These are phyloP conservation scores for Heliconius congener DNA, from an alignment of 1,140 invertebrate genomes.

Conservation along the genomic window DNA sequence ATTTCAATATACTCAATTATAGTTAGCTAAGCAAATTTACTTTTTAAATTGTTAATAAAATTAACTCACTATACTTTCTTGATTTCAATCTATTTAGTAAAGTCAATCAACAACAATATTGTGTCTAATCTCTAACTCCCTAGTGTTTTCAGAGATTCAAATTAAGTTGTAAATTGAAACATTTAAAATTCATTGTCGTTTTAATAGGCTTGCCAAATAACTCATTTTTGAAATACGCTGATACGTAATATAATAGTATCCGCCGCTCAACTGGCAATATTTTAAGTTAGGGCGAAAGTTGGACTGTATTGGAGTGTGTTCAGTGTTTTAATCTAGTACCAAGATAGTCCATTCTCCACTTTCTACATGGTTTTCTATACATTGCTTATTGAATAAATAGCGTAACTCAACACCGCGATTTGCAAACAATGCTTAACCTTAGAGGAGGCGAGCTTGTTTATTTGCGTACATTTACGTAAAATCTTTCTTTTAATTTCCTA, in stretches of 20 bases:
- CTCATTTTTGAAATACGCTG: neutral
- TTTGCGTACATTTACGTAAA: too few relatives aligned
- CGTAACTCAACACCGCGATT: too few relatives aligned
- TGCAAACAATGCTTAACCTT: too few relatives aligned
- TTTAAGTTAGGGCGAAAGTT: too few relatives aligned
- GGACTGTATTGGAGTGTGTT: too few relatives aligned
- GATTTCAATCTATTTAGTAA: neutral
- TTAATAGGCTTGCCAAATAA: neutral
- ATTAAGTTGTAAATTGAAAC: conserved; percentile 6
- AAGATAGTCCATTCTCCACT: too few relatives aligned
- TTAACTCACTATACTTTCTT: neutral
- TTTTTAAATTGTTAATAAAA: neutral
- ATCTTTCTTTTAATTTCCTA: too few relatives aligned
- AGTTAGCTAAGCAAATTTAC: neutral
- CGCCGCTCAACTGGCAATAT: too few relatives aligned
- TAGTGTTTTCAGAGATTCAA: conserved; percentile 4
- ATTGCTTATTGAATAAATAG: too few relatives aligned
- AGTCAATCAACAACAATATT: neutral
- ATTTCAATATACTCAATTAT: neutral
- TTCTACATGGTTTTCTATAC: too few relatives aligned
- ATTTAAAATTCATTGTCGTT: conserved; percentile 9
- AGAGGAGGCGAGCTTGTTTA: too few relatives aligned
- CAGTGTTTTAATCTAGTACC: too few relatives aligned
- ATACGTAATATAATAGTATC: neutral
- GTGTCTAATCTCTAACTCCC: neutral